Base-by-base conservation (phyloP, 2,113 vertebrate genomes). In the Heterochromis multidens region DNA sequence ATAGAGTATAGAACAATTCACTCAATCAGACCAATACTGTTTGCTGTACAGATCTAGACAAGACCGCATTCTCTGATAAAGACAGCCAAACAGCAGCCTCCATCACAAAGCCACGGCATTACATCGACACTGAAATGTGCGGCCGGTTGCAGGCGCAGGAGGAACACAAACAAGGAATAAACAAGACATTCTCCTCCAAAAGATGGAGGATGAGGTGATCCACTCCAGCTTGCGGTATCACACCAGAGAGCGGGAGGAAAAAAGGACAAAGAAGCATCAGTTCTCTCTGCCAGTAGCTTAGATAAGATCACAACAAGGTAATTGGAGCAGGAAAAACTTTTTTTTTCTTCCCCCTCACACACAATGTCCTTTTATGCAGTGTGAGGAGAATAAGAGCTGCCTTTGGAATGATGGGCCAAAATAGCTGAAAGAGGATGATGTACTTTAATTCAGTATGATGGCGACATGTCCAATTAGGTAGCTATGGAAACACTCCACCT, bases 291-390 rank as follows among this genome's bases (percentile, higher is more conserved):
- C 61, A 87, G 79, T 40, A 76, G 65, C 77, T 83, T 12, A 86
- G 91, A 93, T 90, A 62, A 89, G 88, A 93, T 93, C 72, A 79
- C 76, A 89, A 88, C 65, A 87, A 86, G 86, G 86, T 89, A 94
- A 94, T 87, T 90, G 86, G 89, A 92, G 87, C 84, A 86, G 87
- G 52, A 63, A 83, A 80, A 88, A 79, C 23, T 49, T 57, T 67
- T 67, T 65, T 46, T 49, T 56, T 54, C n/a, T 74, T 4, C 8
- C 52, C 23, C 63, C 7, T n/a, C 2, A 10, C 25, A n/a, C 80
- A 84, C 79, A 80, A 67, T 80, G 77, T 90, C 29, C 82, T 85
- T 93, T 91, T 74, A 83, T 89, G 56, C 82, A 52, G 77, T 25
- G 78, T 21, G 80, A 82, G 63, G 60, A 62, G 54, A 88, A 85